Percentiles rank a stretch among this genome's conserved stretches.
Conservation (phyloP, 2,888 invertebrate genomes). For the Melolontha melolontha region DNA sequence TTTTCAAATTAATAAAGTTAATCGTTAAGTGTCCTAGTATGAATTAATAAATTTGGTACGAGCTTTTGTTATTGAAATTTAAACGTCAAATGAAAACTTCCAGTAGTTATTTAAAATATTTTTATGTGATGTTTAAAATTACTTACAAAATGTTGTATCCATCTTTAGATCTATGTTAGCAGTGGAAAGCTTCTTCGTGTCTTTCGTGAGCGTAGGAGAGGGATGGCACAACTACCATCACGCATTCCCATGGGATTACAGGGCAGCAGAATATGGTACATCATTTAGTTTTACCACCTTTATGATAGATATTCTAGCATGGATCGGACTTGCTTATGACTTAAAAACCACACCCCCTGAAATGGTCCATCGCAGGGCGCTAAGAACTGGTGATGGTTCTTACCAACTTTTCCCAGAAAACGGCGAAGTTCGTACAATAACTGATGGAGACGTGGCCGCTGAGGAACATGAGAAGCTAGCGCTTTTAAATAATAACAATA, state of each 20-base stretch:
- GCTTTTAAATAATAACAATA: neutral
- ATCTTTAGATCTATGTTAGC: conserved; percentile 71
- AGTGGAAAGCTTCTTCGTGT: conserved; percentile 73
- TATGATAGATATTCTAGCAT: conserved; percentile 73
- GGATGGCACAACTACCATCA: conserved; percentile 87
- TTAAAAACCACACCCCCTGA: conserved; percentile 66
- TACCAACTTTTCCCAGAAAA: conserved; percentile 64
- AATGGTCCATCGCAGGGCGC: conserved; percentile 70
- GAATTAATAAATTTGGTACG: too few relatives aligned
- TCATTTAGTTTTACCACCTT: conserved; percentile 72
- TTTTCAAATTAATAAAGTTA: too few relatives aligned
- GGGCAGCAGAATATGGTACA: conserved; percentile 70
- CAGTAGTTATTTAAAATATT: too few relatives aligned
- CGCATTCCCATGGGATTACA: conserved; percentile 77
- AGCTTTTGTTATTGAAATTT: too few relatives aligned
- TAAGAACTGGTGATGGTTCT: conserved; percentile 75
- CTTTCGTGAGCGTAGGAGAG: conserved; percentile 72
- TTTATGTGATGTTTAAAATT: too few relatives aligned
- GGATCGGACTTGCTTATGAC: conserved; percentile 74
- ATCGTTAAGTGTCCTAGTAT: too few relatives aligned
- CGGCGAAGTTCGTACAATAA: neutral
- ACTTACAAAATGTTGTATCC: neutral
- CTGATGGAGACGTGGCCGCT: too few relatives aligned
- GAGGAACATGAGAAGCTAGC: too few relatives aligned
- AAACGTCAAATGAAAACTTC: too few relatives aligned